Conservation (phyloP, 2,888 invertebrate genomes). For the Dugesia japonica region DNA sequence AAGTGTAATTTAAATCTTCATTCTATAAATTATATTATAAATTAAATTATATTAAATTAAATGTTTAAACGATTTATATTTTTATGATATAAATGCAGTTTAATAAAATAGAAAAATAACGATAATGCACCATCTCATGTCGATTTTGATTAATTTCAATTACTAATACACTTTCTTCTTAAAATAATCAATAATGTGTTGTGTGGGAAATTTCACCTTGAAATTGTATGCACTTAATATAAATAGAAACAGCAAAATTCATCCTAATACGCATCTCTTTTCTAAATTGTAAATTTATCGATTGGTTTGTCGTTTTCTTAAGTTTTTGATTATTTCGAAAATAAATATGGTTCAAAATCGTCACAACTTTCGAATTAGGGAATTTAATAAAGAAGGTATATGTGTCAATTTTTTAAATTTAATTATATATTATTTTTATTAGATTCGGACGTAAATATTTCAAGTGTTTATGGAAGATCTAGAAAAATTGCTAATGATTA, state of each 20-base stretch:
- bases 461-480: neutral
- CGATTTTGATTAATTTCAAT: too few species aligned
- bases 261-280: neutral
- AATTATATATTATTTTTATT: neutral
- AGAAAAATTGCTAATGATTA: neutral
- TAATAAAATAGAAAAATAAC: too few species aligned
- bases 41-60: too few species aligned
- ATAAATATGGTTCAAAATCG: constrained; percentile 5
- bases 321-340: neutral
- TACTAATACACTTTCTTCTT: neutral
- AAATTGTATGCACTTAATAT: neutral
- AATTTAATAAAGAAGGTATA: neutral
- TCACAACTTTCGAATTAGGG: neutral
- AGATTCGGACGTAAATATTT: neutral
- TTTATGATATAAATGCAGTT: too few species aligned
- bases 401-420: neutral
- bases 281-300: neutral
- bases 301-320: neutral
- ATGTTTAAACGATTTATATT: too few species aligned
- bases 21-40: too few species aligned
- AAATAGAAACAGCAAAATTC: neutral
- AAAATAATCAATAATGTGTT: neutral
- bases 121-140: too few species aligned
- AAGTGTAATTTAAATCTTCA: too few species aligned
- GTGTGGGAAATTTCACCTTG: constrained; percentile 17